These are phyloP conservation scores for Argentina silus DNA, from an alignment of 2,797 vertebrate species.

Conservation along the genomic window DNA sequence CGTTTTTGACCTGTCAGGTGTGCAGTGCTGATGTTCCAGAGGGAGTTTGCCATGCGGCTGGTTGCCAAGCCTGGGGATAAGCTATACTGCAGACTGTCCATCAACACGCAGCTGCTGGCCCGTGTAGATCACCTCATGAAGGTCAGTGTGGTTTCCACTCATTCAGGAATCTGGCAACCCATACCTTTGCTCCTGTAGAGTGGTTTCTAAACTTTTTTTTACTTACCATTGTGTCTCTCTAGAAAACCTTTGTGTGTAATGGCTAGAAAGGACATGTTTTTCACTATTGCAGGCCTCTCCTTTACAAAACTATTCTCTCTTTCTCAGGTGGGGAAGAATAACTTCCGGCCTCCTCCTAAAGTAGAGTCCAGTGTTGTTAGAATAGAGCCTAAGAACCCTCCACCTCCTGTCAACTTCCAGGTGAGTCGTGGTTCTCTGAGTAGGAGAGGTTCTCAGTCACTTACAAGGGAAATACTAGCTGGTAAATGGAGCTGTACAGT, in stretches of 20 bases:
- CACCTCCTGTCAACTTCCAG: constrained; percentile 97
- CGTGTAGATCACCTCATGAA: constrained; percentile 98
- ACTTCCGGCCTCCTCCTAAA: constrained; percentile 96
- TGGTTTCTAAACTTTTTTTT: no score
- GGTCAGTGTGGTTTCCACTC: constrained; percentile 66
- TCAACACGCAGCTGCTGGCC: constrained; percentile 95
- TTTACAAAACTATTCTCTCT: neutral
- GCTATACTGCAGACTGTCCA: constrained; percentile 93
- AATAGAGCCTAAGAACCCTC: constrained; percentile 97
- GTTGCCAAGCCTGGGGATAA: constrained; percentile 95
- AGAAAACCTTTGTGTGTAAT: no score
- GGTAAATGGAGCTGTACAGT: neutral
- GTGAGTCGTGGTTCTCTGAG: constrained; percentile 62
- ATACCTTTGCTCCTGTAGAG: no score
- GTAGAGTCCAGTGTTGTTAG: constrained; percentile 98
- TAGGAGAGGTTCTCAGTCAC: neutral
- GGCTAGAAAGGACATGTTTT: no score
- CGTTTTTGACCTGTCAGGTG: constrained; percentile 76
- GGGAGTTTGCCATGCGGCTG: constrained; percentile 95
- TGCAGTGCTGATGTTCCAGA: constrained; percentile 98
- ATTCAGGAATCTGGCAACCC: neutral
- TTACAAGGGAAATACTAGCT: neutral
- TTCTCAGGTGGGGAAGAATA: constrained; percentile 93
- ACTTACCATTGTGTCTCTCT: no score
- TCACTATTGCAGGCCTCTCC: neutral